A percentile compares a stretch with the other conserved stretches of the same genome.
Evolutionary conservation across 35 echinoderm and acorn worm genomes (phyloP).

Genomic region (Apostichopus parvimensis): DNA sequence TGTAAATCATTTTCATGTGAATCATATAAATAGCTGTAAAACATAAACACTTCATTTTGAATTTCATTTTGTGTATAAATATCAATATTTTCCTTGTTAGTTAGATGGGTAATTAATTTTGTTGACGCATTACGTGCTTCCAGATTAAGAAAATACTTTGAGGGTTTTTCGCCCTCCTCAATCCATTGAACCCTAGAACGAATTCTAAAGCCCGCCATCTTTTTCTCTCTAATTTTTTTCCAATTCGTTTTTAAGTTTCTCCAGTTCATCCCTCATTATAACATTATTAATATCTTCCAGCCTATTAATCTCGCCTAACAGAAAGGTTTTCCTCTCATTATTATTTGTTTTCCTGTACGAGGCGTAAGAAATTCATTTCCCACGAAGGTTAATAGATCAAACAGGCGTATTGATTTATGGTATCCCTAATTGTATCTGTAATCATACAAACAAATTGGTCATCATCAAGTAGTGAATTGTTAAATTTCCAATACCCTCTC

Average conservation of each 20-base stretch:
- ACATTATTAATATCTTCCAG: no score
- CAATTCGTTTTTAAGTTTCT: not conserved
- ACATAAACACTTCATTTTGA: conserved; percentile 36
- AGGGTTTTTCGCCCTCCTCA: conserved; percentile 5
- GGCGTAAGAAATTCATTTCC: not conserved
- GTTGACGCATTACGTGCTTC: conserved; percentile 3
- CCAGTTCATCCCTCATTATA: no score
- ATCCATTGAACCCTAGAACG: conserved; percentile 2
- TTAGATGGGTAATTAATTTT: not conserved
- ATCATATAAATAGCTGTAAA: not conserved
- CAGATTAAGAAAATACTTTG: conserved; percentile 21
- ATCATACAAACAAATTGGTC: no score
- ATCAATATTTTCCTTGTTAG: not conserved
- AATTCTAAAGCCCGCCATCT: not conserved
- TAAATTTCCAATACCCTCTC: no score
- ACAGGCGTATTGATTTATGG: no score
- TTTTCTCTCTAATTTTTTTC: not conserved
- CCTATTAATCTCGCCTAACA: no score
- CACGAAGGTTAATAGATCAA: not conserved
- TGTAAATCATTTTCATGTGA: not conserved
- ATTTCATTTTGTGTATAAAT: conserved; percentile 44
- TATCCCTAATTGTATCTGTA: no score
- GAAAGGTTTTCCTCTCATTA: no score
- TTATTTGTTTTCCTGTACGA: no score
- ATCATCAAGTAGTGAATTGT: no score